Evolutionary conservation across 53 echinoderm and acorn worm genomes (phyloP), one percentile per base, ranked within the genome.

Genomic region (Zoroaster sp.): DNA sequence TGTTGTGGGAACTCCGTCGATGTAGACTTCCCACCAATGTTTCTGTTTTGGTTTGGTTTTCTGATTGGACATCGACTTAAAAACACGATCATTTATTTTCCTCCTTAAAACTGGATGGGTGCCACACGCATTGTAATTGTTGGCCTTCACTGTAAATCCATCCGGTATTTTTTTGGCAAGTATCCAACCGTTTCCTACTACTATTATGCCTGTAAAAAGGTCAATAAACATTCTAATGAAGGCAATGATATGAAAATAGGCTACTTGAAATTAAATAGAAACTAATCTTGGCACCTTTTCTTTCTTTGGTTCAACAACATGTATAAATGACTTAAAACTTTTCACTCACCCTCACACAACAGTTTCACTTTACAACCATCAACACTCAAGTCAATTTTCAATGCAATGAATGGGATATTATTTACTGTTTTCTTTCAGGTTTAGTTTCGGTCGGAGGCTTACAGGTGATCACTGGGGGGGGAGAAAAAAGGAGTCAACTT

Each of bases 1-100:
- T 25, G 55, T 79, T 79, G 79, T 79, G 79, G 79, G 79, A 79
- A 79, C 79, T 63, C 41, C 3, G 21, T 28, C 36, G 9, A 53
- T 39, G 25, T 13, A 21, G 37, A 9, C 55, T 79, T 79, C 79
- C 38, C 79, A 79, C 55, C 38, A 54, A 53, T 55, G 55, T 79
- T 79, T 63, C 79, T 39, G 37, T 55, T 79, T 79, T 79, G 39
- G 52, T 59, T 37, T 79, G 79, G 20, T 35, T 54, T 79, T 55
- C 79, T 12, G 17, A 25, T 45, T 59, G 63, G 36, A 17, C 37
- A 55, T 55, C 39, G 8, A 79, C 79, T 54, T 54, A 20, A 53
- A 78, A 78, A 5, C 28, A 38, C 55, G 25, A 63, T n/a, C 17
- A 40, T 59, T 79, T 79, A 53, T 54, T 63, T 63, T 63, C 23